A percentile compares a stretch with the other conserved stretches of the same genome.
Conservation (phyloP, 92 coral and sea anemone genomes). For the Metridium senile region DNA sequence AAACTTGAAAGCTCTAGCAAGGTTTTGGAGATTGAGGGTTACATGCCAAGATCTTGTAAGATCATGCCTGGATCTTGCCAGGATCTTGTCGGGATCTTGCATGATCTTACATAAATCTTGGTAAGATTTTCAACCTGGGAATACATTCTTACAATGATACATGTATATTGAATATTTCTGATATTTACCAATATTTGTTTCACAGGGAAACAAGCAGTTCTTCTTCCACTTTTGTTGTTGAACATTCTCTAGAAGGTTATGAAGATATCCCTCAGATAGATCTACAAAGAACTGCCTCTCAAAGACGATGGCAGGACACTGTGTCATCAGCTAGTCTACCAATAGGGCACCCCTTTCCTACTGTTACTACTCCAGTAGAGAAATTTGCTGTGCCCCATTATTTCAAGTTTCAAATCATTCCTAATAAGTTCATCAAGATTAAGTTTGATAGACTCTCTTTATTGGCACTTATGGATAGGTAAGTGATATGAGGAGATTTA, state of each 20-base stretch:
- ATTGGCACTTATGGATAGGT: constrained; percentile 98
- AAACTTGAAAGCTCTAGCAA: too few relatives aligned
- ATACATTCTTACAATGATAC: too few relatives aligned
- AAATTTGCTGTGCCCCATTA: constrained; percentile 79
- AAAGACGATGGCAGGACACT: constrained; percentile 74
- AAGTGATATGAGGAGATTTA: neutral
- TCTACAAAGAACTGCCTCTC: constrained; percentile 48
- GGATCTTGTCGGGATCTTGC: too few relatives aligned
- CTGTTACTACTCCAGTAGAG: constrained; percentile 68
- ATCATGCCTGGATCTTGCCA: too few relatives aligned
- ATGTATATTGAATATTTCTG: too few relatives aligned
- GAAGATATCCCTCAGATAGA: constrained; percentile 53
- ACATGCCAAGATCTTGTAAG: too few relatives aligned
- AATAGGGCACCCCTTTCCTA: constrained; percentile 41
- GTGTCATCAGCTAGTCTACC: constrained; percentile 70
- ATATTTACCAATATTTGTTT: neutral
- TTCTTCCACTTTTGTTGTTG: constrained; percentile 73
- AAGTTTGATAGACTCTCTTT: constrained; percentile 93
- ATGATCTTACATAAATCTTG: too few relatives aligned
- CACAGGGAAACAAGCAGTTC: constrained; percentile 91
- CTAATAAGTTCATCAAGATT: constrained; percentile 88
- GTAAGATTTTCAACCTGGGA: too few relatives aligned
- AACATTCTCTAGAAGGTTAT: constrained; percentile 57
- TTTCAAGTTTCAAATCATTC: constrained; percentile 88
- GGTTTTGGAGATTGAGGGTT: too few relatives aligned